Base-by-base conservation (phyloP, 2,797 vertebrate species). In the Acanthurus lineatus region DNA sequence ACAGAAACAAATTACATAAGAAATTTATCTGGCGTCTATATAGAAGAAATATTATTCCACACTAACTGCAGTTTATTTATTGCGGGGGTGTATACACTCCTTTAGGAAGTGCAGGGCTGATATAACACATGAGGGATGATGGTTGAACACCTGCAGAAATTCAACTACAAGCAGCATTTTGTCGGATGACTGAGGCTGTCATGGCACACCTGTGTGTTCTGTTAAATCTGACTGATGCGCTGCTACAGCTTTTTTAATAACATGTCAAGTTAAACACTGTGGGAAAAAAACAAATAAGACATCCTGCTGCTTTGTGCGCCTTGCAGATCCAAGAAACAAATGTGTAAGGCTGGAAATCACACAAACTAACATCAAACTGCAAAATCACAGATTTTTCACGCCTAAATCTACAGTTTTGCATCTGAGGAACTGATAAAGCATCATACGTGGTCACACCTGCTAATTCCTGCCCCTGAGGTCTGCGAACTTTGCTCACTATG, bases 91-190 rank as follows among this genome's bases (percentile, higher is more conserved):
- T 9, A 32, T 40, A 9, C 40, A 69, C 28, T 57, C 19, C n/a
- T 8, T 4, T 22, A 56, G 14, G 44, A 61, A 53, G 38, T 35
- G 54, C 54, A 11, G 9, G 9, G 38, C 61, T 77, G 61, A 58
- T 65, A 28, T 16, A 11, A 71, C 28, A 53, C 12, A 28, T 51
- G 25, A 73, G 6, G 7, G 16, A 65, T 58, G 54, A 63, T 15
- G 25, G 47, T 5, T 19, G 25, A n/a, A 35, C 48, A 76, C 20
- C 72, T 81, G 60, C 60, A 32, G 74, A 48, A 42, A 40, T 2
- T 4, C 2, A 45, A 3, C 22, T 9, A 22, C 16, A 38, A 53
- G 32, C 47, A 32, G 63, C 73, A 42, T 15, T 32, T 32, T 32
- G 16, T 56, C 35, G 49, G 53, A 63, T 35, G 57, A 62, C 63